A percentile compares a stretch with the other conserved stretches of the same genome.
These are phyloP conservation scores for Parotocinclus haroldoi DNA, from an alignment of 2,797 vertebrate species.

Conservation along the genomic window DNA sequence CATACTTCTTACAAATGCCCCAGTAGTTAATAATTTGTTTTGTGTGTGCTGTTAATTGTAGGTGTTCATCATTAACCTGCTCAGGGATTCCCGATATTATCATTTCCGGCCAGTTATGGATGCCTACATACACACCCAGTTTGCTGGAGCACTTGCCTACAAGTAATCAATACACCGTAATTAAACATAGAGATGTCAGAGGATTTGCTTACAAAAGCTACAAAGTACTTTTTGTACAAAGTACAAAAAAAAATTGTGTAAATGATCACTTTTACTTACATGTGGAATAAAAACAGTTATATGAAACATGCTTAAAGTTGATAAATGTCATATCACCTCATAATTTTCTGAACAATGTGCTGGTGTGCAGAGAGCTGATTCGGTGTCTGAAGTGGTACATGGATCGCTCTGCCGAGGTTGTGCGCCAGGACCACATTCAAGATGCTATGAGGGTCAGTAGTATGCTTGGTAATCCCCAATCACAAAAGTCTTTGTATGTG, in stretches of 20 bases:
- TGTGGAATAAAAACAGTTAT: not conserved
- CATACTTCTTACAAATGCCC: not conserved
- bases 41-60: conserved; percentile 46
- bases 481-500: not conserved
- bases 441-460: conserved; percentile 91
- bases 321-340: not conserved
- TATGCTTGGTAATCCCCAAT: not conserved
- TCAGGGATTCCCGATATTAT: conserved; percentile 97
- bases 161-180: conserved; percentile 73
- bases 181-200: not conserved
- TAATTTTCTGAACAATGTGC: not conserved
- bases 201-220: no score
- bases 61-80: conserved; percentile 98
- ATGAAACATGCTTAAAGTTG: not conserved
- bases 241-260: no score
- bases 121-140: conserved; percentile 98
- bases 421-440: conserved; percentile 97
- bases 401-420: conserved; percentile 95
- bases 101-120: conserved; percentile 98
- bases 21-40: not conserved
- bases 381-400: conserved; percentile 99
- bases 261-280: not conserved
- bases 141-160: conserved; percentile 95
- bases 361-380: conserved; percentile 83
- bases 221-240: no score